Conservation (phyloP, 2,888 invertebrate genomes). For the Agriopis aurantiaria region DNA sequence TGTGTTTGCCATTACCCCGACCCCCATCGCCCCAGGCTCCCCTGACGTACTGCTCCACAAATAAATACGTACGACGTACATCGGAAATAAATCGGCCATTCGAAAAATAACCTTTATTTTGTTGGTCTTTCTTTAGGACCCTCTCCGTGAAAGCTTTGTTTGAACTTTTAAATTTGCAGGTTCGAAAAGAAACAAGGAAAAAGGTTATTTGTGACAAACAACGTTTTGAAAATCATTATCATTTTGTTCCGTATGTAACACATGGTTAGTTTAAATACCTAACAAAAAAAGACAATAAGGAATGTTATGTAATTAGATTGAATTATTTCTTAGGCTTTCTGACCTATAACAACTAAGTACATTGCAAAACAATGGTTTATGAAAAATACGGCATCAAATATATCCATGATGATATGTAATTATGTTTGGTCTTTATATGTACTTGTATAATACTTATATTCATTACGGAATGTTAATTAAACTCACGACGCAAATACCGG, state of each 20-base stretch:
- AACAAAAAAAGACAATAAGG: no score
- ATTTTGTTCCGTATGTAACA: no score
- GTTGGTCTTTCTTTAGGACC: conserved; percentile 19
- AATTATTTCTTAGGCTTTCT: no score
- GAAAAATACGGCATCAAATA: background rate
- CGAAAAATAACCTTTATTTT: conserved; percentile 66
- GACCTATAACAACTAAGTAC: background rate
- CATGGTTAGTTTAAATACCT: no score
- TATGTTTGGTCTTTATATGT: background rate
- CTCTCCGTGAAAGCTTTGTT: conserved; percentile 4
- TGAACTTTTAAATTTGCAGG: conserved; percentile 11
- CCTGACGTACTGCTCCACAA: conserved; percentile 69
- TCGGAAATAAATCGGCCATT: conserved; percentile 71
- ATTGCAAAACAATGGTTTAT: background rate
- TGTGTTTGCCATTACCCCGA: conserved; percentile 72
- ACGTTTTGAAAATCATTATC: no score
- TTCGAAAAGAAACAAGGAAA: background rate
- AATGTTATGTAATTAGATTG: no score
- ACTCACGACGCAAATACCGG: conserved; percentile 1
- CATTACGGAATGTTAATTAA: conserved; percentile 18
- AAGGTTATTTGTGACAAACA: background rate
- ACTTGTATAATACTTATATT: no score
- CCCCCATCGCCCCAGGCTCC: conserved; percentile 58
- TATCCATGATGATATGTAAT: background rate
- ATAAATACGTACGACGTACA: conserved; percentile 74